Conservation (phyloP, 2,888 invertebrate species). For the Mythimna lalbum region DNA sequence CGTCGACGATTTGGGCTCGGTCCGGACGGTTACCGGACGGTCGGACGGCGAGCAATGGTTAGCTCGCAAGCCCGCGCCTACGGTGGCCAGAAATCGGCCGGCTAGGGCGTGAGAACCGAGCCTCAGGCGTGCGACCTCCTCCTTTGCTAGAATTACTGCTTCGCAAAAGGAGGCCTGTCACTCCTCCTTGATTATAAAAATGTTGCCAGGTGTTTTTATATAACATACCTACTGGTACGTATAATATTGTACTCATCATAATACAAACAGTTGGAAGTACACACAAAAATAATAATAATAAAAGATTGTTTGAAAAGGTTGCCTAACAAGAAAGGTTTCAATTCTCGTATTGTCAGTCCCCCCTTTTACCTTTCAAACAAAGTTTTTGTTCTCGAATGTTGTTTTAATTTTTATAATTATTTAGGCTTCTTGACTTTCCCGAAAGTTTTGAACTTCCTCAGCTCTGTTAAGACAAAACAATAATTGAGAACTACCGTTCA, state of each 20-base stretch:
- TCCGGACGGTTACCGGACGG: too few relatives aligned
- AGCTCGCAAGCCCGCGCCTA: too few relatives aligned
- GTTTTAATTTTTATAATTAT: conserved; percentile 45
- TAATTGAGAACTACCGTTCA: conserved; percentile 36
- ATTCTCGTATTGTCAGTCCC: conserved; percentile 41
- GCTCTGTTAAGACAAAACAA: conserved; percentile 20
- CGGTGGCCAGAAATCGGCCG: too few relatives aligned
- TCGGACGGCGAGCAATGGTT: too few relatives aligned
- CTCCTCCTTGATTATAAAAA: too few relatives aligned
- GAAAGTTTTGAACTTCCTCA: conserved; percentile 32
- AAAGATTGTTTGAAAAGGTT: conserved; percentile 16
- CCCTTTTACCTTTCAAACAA: conserved; percentile 17
- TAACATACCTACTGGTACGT: too few relatives aligned
- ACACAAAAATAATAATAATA: not conserved
- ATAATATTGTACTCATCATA: conserved; percentile 6
- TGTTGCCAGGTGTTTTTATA: too few relatives aligned
- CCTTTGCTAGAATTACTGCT: too few relatives aligned
- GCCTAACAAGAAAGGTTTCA: conserved; percentile 24
- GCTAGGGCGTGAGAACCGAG: too few relatives aligned
- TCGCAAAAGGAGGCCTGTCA: too few relatives aligned
- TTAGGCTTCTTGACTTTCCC: conserved; percentile 39
- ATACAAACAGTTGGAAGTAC: conserved; percentile 28
- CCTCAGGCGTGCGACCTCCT: too few relatives aligned
- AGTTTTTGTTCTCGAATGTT: conserved; percentile 9
- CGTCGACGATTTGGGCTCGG: too few relatives aligned